A percentile compares a stretch with the other conserved stretches of the same genome.
These are phyloP conservation scores for Echinops telfairi DNA, from an alignment of 2,113 vertebrate genomes.

Conservation along the genomic window DNA sequence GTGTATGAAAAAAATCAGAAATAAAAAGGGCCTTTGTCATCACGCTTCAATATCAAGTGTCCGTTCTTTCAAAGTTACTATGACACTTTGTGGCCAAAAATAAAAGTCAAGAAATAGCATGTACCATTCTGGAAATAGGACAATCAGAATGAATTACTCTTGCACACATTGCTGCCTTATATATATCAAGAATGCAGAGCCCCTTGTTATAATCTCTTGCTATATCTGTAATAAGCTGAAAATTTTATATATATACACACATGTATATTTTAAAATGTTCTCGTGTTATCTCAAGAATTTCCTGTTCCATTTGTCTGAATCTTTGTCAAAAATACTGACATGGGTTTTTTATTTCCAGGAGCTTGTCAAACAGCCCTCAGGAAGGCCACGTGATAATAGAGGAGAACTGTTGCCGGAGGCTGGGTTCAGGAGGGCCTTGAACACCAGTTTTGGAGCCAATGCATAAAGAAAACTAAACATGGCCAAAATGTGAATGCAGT, in stretches of 20 bases:
- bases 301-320: conserved; percentile 17
- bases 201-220: conserved; percentile 76
- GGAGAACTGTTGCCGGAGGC: not conserved
- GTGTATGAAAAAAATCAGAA: conserved; percentile 14
- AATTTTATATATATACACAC: conserved; percentile 61
- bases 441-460: conserved; percentile 47
- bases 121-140: conserved; percentile 76
- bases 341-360: not conserved
- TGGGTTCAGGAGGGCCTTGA: conserved; percentile 29
- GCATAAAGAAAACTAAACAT: conserved; percentile 32
- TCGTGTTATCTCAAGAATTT: conserved; percentile 51
- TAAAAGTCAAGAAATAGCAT: conserved; percentile 73
- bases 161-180: conserved; percentile 64
- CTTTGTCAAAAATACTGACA: conserved; percentile 45
- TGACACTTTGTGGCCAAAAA: conserved; percentile 65
- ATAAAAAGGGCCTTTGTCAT: not conserved
- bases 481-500: conserved; percentile 55
- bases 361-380: conserved; percentile 27
- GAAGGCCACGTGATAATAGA: not conserved
- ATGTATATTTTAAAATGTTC: not conserved
- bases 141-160: conserved; percentile 76
- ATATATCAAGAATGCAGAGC: conserved; percentile 52
- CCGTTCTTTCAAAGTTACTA: conserved; percentile 76
- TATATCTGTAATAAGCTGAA: conserved; percentile 76
- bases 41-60: conserved; percentile 42